These are phyloP conservation scores for Invenusta paracnida DNA, from an alignment of 2,888 invertebrate species.

Conservation along the genomic window DNA sequence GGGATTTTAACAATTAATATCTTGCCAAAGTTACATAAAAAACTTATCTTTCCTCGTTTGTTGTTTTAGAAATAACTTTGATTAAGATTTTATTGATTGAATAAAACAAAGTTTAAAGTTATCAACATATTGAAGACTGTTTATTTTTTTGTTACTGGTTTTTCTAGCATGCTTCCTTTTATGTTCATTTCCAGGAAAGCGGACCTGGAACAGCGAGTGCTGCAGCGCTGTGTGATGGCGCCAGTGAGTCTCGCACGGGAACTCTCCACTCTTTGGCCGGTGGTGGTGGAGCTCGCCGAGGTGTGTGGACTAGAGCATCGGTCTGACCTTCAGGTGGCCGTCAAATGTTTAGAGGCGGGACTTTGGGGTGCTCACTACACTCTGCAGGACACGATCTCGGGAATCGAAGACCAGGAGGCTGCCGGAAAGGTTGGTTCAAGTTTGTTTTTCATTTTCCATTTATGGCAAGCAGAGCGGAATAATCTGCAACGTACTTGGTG, in stretches of 20 bases:
- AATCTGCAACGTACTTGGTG: too few species aligned
- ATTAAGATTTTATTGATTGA: too few species aligned
- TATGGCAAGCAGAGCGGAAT: too few species aligned
- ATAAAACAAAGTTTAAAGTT: too few species aligned
- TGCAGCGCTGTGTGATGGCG: slow-evolving; percentile 8
- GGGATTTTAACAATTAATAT: too few species aligned
- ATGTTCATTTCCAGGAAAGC: not conserved
- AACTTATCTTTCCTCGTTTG: too few species aligned
- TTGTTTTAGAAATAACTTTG: too few species aligned
- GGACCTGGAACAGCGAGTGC: slow-evolving; percentile 2
- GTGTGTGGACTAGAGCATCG: slow-evolving; percentile 6
- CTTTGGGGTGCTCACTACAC: not conserved
- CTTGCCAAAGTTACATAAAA: too few species aligned
- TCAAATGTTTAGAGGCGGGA: not conserved
- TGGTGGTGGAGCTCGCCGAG: not conserved
- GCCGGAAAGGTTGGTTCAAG: not conserved
- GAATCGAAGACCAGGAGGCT: slow-evolving; percentile 7
- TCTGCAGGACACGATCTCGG: not conserved
- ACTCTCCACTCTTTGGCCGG: not conserved
- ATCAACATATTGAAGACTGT: too few species aligned
- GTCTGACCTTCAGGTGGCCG: not conserved
- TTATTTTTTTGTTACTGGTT: too few species aligned
- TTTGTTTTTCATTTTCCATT: too few species aligned
- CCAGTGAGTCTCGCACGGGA: slow-evolving; percentile 8
- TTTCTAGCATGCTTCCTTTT: too few species aligned